Conservation (phyloP, 2,797 vertebrate genomes). For the Gadopsis marmoratus region DNA sequence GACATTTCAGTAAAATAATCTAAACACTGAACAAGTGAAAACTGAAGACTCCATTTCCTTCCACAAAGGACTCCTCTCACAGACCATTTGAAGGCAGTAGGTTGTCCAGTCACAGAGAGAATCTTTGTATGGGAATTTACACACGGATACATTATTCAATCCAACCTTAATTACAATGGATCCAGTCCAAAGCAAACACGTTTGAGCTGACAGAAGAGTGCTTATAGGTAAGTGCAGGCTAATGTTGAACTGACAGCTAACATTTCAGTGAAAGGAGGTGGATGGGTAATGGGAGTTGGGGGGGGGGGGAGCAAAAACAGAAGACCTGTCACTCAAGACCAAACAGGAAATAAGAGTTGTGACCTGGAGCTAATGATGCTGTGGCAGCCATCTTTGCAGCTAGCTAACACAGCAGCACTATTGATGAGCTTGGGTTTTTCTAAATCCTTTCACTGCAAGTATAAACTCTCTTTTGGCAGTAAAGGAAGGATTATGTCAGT, state of each 20-base stretch:
- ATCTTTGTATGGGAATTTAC: constrained; percentile 40
- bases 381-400: constrained; percentile 19
- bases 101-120: constrained; percentile 35
- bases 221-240: constrained; percentile 9
- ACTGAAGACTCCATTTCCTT: not conserved
- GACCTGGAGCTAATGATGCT: constrained; percentile 46
- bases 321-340: constrained; percentile 46
- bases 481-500: not conserved
- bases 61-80: constrained; percentile 21
- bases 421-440: constrained; percentile 26
- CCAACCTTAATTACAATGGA: constrained; percentile 51
- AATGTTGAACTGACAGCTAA: constrained; percentile 36
- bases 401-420: not conserved
- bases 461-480: not conserved
- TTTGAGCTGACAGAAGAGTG: constrained; percentile 34
- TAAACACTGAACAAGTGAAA: constrained; percentile 31
- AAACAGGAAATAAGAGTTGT: constrained; percentile 45
- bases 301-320: constrained; percentile 35
- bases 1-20: constrained; percentile 48
- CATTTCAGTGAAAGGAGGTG: constrained; percentile 31
- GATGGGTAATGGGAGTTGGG: constrained; percentile 11
- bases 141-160: constrained; percentile 46
- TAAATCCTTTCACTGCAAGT: not conserved
- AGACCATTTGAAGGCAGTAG: constrained; percentile 17
- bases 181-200: constrained; percentile 53